Evolutionary conservation across 2,113 vertebrate genomes (phyloP), one percentile per base, ranked within the genome.

Genomic region (Ondatra zibethicus): DNA sequence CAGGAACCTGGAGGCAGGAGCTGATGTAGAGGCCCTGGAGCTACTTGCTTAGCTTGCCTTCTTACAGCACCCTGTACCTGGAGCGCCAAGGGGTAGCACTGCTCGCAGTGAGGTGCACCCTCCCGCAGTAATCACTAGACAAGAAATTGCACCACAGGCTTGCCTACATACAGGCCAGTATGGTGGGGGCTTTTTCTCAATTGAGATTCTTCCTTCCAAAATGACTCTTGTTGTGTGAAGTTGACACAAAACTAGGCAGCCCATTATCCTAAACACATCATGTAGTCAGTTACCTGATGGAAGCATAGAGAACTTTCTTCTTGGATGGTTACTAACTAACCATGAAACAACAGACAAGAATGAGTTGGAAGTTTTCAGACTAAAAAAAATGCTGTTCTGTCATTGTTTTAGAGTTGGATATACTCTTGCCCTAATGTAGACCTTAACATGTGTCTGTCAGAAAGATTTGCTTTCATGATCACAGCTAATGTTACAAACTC

Each of bases 401-500:
- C 55, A 90, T 78, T 93, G 36, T 58, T 36, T 50, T 65, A 61
- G 47, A 90, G 27, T 88, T 76, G 81, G 91, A 50, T 86, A 21
- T 88, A 86, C 95, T 95, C 33, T 88, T 78, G 61, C 3, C 47
- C 58, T 86, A 72, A 68, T 6, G 63, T 76, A 85, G 52, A 95
- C 80, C 47, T 70, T 39, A 19, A 86, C 90, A 55, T 89, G 27
- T 39, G 50, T 68, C 50, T 87, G 33, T 88, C n/a, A 78, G 31
- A 63, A 55, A 93, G 16, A 65, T 65, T 73, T 94, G 93, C 17
- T 97, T 81, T 42, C n/a, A 42, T 85, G 58, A 80, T 93, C 88
- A 72, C 23, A 91, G 55, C 13, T 77, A 94, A 97, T 89, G 87
- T 42, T 96, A 39, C 90, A 73, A 45, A 92, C 96, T 93, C 91